Evolutionary conservation across 2,797 vertebrate species (phyloP).

Genomic region (Epinephelus coioides): DNA sequence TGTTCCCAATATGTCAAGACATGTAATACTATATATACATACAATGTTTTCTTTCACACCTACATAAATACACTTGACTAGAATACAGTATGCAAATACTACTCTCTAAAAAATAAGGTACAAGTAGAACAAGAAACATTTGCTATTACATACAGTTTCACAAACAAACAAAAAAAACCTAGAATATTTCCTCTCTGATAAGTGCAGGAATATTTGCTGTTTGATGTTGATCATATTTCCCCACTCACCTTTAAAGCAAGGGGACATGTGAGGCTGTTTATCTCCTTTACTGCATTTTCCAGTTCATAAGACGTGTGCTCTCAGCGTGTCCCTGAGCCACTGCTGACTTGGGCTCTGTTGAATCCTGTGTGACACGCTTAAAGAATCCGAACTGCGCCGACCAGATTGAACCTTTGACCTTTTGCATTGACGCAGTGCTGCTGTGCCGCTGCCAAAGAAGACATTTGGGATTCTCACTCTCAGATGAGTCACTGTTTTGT

Average conservation of each 20-base stretch:
- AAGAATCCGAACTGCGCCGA: constrained; percentile 36
- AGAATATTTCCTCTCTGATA: background rate
- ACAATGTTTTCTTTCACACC: too few species aligned
- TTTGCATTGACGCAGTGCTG: constrained; percentile 39
- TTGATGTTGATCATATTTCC: background rate
- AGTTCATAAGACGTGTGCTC: constrained; percentile 38
- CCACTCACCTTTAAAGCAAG: background rate
- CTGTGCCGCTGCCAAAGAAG: constrained; percentile 60
- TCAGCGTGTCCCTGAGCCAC: constrained; percentile 28
- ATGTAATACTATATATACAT: background rate
- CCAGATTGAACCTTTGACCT: constrained; percentile 71
- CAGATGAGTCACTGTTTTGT: constrained; percentile 75
- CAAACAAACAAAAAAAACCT: background rate
- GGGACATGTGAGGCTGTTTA: constrained; percentile 40
- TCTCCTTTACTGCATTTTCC: constrained; percentile 51
- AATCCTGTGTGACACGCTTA: constrained; percentile 44
- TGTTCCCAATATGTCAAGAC: background rate
- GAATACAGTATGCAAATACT: too few species aligned
- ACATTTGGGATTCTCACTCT: constrained; percentile 57
- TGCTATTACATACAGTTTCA: background rate
- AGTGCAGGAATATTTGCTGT: background rate
- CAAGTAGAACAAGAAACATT: background rate
- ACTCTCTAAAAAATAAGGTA: background rate
- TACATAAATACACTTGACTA: background rate
- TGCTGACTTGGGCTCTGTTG: constrained; percentile 12